Conservation (phyloP, 2,113 vertebrate species). For the Periophthalmodon schlosseri region DNA sequence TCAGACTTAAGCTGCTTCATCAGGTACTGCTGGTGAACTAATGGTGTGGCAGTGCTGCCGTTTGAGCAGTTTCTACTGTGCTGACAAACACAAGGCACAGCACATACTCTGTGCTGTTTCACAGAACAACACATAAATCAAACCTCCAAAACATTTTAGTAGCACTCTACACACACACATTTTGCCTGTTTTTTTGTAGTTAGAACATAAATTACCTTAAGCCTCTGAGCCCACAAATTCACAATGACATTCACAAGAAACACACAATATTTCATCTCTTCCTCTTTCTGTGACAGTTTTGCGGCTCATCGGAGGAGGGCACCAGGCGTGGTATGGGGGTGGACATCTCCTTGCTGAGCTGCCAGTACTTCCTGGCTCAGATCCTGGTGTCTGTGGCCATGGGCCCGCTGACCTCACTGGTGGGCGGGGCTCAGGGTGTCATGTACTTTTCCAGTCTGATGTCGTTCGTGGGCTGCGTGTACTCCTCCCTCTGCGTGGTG, state of each 20-base stretch:
- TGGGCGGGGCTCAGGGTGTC: conserved; percentile 93
- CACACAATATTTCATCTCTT: not conserved
- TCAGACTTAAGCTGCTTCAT: not conserved
- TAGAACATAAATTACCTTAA: not conserved
- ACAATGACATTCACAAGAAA: not conserved
- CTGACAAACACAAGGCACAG: not conserved
- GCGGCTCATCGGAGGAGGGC: conserved; percentile 85
- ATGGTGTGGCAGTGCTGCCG: not conserved
- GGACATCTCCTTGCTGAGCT: conserved; percentile 96
- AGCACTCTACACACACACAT: no score
- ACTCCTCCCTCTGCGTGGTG: conserved; percentile 92
- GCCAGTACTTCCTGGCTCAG: conserved; percentile 97
- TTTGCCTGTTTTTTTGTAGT: not conserved
- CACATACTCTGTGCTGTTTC: not conserved
- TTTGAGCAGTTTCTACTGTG: not conserved
- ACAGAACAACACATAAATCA: not conserved
- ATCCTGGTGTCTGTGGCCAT: conserved; percentile 92
- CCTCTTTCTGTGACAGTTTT: conserved; percentile 78
- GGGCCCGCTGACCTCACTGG: conserved; percentile 91
- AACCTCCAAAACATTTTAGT: not conserved
- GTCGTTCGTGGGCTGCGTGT: conserved; percentile 93
- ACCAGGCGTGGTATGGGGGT: conserved; percentile 90
- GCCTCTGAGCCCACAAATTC: not conserved
- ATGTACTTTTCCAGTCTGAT: conserved; percentile 97
- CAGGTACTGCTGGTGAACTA: not conserved